Base-by-base conservation (phyloP, 2,888 invertebrate species). In the Zygaena filipendulae region DNA sequence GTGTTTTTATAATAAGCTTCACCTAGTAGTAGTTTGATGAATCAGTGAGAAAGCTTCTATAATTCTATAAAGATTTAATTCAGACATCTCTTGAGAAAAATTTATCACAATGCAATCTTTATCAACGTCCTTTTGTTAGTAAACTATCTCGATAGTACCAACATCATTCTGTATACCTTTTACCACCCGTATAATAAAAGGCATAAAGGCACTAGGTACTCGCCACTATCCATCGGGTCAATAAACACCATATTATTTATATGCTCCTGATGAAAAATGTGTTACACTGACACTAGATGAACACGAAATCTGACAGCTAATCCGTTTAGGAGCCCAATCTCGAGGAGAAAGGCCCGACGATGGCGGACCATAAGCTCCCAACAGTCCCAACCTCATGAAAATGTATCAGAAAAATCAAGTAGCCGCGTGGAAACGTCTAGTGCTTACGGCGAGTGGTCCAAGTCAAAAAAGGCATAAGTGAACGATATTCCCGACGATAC, bases 341-440 rank as follows among this genome's bases (percentile, higher is more conserved):
- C 50, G 38, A 45, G 45, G 43, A 47, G 47, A 41, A 42, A 48
- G 45, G 52, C 47, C 47, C 50, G 47, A 45, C 52, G 50, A 47
- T 40, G 45, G 44, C 38, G 45, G 45, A 37, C 55, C 47, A 52
- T 56, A 52, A 47, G 52, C 51, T 52, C 55, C 55, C 47, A 52
- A 55, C 52, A 47, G 52, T 50, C 52, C 55, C 55, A 47, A 53
- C 60, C 75, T 75, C 77, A 77, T 77, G 77, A 77, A 77, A 77
- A 77, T 77, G 77, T 77, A 77, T 74, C 72, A 72, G 62, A 72
- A 74, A 72, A 77, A 74, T 74, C 74, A 67, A 75, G 69, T 66
- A 63, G 55, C 64, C 48, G 45, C 52, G 47, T 44, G 48, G 52
- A 57, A 13, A 28, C 55, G 52, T 55, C 49, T 47, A 45, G 43